Percentiles rank a stretch among this genome's conserved stretches.
phyloP scores from a whole-genome alignment of 2,113 vertebrate genomes.

The Ceyx cyanopectus region DNA sequence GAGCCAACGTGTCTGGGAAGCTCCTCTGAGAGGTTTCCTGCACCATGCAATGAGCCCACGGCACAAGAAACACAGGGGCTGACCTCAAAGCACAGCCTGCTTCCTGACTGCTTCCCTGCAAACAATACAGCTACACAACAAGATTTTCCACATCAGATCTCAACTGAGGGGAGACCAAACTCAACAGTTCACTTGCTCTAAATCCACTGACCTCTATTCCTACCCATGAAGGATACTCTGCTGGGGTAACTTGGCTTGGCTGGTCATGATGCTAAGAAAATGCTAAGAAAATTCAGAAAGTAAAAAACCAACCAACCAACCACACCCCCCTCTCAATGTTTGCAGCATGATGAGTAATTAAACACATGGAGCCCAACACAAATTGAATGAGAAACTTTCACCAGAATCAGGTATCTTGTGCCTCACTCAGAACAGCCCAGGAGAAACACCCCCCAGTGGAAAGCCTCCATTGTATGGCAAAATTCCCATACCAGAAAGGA shows the following conservation, averaged over 20 bases:
- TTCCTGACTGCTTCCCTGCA: constrained; percentile 26
- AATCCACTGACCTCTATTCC: neutral
- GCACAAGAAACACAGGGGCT: neutral
- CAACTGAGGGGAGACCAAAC: neutral
- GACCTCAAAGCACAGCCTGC: neutral
- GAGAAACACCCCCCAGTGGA: neutral
- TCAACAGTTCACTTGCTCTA: neutral
- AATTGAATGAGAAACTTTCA: neutral
- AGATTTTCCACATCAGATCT: neutral
- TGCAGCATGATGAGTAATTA: neutral
- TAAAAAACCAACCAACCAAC: neutral
- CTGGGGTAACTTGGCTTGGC: neutral
- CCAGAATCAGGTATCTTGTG: neutral
- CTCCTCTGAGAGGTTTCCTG: neutral
- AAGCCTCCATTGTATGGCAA: neutral
- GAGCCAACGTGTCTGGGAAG: neutral
- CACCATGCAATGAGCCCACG: rapidly evolving
- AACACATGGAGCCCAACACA: neutral
- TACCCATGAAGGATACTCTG: rapidly evolving
- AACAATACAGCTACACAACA: constrained; percentile 20
- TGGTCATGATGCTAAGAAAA: neutral
- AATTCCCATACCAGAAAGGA: neutral
- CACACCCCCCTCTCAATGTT: neutral
- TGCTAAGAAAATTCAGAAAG: neutral
- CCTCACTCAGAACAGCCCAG: neutral